Conservation (phyloP, 2,797 vertebrate species). For the Darevskia mixta region DNA sequence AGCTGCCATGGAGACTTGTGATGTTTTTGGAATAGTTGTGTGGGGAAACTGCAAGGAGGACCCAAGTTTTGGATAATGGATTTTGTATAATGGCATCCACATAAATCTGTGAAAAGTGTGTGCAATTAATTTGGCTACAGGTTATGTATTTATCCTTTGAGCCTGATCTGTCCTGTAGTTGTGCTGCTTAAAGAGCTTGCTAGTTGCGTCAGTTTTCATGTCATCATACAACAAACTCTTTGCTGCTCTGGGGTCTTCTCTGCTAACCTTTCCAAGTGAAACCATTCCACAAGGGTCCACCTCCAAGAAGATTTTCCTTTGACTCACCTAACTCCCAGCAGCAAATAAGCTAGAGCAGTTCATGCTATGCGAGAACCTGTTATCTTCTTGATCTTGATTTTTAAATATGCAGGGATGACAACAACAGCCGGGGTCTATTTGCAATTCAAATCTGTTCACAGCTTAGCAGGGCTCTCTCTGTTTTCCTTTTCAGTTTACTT, state of each 20-base stretch:
- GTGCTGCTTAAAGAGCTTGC: neutral
- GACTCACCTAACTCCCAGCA: slow-evolving; percentile 1
- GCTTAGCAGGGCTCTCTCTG: neutral
- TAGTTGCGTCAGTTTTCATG: neutral
- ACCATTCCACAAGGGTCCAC: neutral
- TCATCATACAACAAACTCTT: neutral
- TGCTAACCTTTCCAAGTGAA: slow-evolving; percentile 10
- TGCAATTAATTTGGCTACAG: neutral
- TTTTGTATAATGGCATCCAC: too few species aligned
- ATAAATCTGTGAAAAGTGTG: neutral
- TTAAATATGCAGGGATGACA: neutral
- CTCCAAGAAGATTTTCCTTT: neutral
- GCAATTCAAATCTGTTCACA: slow-evolving; percentile 11
- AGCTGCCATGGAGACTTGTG: neutral
- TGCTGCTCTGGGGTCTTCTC: neutral
- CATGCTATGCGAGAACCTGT: neutral
- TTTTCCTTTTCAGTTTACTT: neutral
- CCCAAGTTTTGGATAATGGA: too few species aligned
- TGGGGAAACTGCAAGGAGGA: too few species aligned
- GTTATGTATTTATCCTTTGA: neutral
- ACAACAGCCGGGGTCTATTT: neutral
- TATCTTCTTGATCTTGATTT: neutral
- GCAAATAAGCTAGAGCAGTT: neutral
- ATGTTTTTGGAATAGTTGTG: neutral
- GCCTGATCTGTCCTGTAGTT: neutral